Evolutionary conservation across 2,888 invertebrate species (phyloP).

Genomic region (Acanthosepion esculentum): DNA sequence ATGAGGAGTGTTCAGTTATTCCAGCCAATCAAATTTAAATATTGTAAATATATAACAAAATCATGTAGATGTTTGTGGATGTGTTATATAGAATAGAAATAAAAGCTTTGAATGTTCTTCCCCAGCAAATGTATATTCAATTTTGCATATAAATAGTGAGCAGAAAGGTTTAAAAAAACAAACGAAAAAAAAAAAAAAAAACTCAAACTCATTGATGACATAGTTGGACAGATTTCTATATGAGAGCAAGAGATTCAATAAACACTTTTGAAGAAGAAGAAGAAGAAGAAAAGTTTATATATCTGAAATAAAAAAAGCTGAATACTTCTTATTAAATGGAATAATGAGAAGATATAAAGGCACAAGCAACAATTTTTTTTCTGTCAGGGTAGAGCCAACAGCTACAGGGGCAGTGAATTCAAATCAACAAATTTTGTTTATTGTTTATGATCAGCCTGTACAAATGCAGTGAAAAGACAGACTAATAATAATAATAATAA

Average conservation of each 20-base stretch:
- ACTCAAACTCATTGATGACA: background rate
- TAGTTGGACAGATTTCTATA: background rate
- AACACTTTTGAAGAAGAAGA: background rate
- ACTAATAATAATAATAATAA: background rate
- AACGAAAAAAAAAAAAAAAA: background rate
- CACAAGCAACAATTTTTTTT: slow-evolving; percentile 33
- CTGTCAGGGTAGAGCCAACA: slow-evolving; percentile 33
- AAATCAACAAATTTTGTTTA: background rate
- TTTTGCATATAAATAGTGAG: background rate
- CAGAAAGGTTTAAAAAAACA: background rate
- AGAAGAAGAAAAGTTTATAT: background rate
- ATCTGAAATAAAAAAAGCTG: background rate
- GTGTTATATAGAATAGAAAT: background rate
- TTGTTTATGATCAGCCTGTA: slow-evolving; percentile 24
- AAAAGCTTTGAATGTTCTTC: slow-evolving; percentile 2
- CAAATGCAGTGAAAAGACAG: slow-evolving; percentile 7
- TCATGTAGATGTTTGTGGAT: background rate
- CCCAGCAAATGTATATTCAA: background rate
- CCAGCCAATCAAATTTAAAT: background rate
- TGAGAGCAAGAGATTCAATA: background rate
- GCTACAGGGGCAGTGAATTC: slow-evolving; percentile 33
- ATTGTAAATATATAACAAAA: background rate
- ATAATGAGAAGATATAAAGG: slow-evolving; percentile 33
- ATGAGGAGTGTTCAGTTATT: background rate
- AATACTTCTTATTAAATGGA: slow-evolving; percentile 33